A percentile compares a stretch with the other conserved stretches of the same genome.
phyloP scores from a whole-genome alignment of 2,888 invertebrate species.

The Polietes domitor region DNA sequence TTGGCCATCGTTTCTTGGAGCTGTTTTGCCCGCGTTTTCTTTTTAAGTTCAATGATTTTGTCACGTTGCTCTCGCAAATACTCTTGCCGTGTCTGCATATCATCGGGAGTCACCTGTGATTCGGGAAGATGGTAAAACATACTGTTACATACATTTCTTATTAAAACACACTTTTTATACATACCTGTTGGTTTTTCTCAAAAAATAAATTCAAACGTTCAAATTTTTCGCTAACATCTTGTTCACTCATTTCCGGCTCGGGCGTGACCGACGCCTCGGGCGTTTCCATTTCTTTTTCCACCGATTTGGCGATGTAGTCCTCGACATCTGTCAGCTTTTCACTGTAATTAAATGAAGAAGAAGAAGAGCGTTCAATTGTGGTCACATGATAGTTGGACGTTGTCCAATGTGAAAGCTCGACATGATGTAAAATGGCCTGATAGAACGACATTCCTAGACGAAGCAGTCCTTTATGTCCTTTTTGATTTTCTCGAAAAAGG shows the following conservation, averaged over 20 bases:
- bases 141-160: not conserved
- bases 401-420: too few relatives aligned
- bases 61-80: conserved; percentile 95
- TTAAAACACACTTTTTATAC: not conserved
- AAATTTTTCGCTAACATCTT: conserved; percentile 75
- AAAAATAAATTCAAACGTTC: conserved; percentile 80
- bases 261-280: conserved; percentile 76
- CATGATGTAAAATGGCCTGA: too few relatives aligned
- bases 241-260: conserved; percentile 71
- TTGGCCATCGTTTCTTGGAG: conserved; percentile 85
- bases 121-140: too few relatives aligned
- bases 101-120: conserved; percentile 82
- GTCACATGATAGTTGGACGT: too few relatives aligned
- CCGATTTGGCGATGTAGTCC: conserved; percentile 75
- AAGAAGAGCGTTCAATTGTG: too few relatives aligned
- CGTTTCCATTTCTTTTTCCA: conserved; percentile 75
- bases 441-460: too few relatives aligned
- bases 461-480: too few relatives aligned
- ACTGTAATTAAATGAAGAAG: conserved; percentile 64
- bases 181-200: conserved; percentile 74
- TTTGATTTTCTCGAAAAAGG: too few relatives aligned
- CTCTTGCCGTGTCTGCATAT: conserved; percentile 89
- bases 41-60: conserved; percentile 93
- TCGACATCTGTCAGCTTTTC: conserved; percentile 73
- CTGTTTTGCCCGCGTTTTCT: conserved; percentile 91